Evolutionary conservation across 2,888 invertebrate genomes (phyloP).

Genomic region (Dasypolia templi): DNA sequence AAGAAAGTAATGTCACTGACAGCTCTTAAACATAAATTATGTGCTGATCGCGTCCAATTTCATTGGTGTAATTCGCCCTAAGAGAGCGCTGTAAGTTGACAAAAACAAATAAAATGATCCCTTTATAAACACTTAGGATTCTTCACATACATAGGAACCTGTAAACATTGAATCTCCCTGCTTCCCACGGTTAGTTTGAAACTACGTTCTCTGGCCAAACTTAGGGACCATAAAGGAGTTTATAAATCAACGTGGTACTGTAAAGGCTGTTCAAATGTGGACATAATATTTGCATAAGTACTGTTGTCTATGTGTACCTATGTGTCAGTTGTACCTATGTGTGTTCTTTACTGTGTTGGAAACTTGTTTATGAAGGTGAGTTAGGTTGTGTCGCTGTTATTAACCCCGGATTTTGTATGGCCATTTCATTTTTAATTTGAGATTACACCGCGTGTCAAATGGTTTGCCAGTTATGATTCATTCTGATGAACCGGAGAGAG

Average conservation of each 20-base stretch:
- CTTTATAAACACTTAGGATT: constrained; percentile 1
- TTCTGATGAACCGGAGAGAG: no score
- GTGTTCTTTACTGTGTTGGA: constrained; percentile 30
- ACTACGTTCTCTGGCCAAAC: constrained; percentile 26
- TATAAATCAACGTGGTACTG: constrained; percentile 52
- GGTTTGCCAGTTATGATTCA: not conserved
- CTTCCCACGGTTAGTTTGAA: constrained; percentile 26
- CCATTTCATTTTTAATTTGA: constrained; percentile 1
- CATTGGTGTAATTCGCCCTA: no score
- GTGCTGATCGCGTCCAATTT: no score
- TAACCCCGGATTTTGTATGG: not conserved
- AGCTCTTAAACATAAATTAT: no score
- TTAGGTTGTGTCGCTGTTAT: not conserved
- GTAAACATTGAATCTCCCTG: constrained; percentile 12
- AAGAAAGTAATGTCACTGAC: no score
- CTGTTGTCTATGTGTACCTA: no score
- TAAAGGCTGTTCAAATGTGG: constrained; percentile 58
- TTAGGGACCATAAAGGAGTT: constrained; percentile 41
- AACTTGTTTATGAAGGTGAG: constrained; percentile 31
- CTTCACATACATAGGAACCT: not conserved
- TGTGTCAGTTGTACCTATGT: no score
- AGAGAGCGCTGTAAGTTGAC: no score
- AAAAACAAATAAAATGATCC: not conserved
- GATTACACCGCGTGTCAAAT: not conserved
- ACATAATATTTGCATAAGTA: constrained; percentile 60